phyloP scores from a whole-genome alignment of 2,113 vertebrate genomes.

The Ivindomyrus marchei region DNA sequence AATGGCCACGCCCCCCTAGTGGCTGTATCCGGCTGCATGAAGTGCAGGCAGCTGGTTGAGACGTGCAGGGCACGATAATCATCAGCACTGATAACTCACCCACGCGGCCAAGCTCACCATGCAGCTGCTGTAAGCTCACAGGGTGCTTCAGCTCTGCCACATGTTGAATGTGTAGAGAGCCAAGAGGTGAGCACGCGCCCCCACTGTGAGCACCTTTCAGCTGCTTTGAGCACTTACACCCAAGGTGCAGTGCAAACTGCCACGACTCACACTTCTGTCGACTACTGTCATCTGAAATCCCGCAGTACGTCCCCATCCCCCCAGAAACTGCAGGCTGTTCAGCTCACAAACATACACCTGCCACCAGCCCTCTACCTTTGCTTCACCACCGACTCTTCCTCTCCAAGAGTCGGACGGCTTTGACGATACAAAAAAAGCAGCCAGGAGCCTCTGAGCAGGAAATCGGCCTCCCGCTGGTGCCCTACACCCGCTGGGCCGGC shows the following conservation, averaged over 20 bases:
- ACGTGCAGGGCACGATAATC: not conserved
- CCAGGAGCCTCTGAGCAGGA: not conserved
- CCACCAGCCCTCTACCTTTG: not conserved
- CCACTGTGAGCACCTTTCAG: not conserved
- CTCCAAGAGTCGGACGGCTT: not conserved
- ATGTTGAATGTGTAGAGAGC: not conserved
- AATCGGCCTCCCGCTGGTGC: not conserved
- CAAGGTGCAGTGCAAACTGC: not conserved
- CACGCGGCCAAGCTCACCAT: not conserved
- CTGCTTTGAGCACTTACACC: not conserved
- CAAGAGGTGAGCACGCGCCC: not conserved
- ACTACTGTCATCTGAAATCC: not conserved
- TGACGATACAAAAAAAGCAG: not conserved
- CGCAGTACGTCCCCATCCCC: not conserved
- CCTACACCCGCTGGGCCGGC: not conserved
- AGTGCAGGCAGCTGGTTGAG: not conserved
- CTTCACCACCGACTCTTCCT: not conserved
- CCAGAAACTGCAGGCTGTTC: not conserved
- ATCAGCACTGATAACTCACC: not conserved
- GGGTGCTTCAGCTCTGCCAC: not conserved
- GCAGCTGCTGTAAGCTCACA: not conserved
- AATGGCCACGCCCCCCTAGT: not conserved
- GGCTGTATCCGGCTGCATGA: not conserved
- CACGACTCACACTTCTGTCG: not conserved
- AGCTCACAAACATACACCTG: not conserved